Conservation (phyloP, 2,797 vertebrate species). For the Corythornis leucogaster region DNA sequence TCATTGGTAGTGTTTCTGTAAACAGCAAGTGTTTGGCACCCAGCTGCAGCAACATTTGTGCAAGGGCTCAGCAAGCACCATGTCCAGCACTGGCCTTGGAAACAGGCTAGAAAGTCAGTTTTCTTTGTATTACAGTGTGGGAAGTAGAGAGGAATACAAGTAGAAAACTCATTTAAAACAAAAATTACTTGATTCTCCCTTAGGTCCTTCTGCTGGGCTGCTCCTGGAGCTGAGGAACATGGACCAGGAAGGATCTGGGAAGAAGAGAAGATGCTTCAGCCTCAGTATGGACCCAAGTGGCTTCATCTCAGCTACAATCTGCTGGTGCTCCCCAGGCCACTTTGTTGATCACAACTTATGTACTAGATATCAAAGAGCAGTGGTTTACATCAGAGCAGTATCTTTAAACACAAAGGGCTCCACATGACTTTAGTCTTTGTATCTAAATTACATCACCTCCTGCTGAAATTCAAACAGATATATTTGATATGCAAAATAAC, state of each 20-base stretch:
- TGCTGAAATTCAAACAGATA: conserved; percentile 35
- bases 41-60: neutral
- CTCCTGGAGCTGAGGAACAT: neutral
- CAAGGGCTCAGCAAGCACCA: neutral
- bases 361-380: conserved; percentile 7
- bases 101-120: neutral
- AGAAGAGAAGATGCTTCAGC: neutral
- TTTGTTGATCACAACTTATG: neutral
- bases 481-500: conserved; percentile 44
- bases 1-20: neutral
- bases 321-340: neutral
- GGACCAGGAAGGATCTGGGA: neutral
- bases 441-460: conserved; percentile 26
- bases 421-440: neutral
- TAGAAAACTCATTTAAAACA: neutral
- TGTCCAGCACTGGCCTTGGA: neutral
- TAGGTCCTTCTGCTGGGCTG: neutral
- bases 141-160: neutral
- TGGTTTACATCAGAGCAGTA: neutral
- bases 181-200: neutral
- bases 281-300: neutral
- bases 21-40: neutral
- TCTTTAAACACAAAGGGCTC: conserved; percentile 16
- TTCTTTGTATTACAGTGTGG: neutral
- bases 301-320: neutral